phyloP scores from a whole-genome alignment of 1,140 invertebrate species.

The Portunus trituberculatus region DNA sequence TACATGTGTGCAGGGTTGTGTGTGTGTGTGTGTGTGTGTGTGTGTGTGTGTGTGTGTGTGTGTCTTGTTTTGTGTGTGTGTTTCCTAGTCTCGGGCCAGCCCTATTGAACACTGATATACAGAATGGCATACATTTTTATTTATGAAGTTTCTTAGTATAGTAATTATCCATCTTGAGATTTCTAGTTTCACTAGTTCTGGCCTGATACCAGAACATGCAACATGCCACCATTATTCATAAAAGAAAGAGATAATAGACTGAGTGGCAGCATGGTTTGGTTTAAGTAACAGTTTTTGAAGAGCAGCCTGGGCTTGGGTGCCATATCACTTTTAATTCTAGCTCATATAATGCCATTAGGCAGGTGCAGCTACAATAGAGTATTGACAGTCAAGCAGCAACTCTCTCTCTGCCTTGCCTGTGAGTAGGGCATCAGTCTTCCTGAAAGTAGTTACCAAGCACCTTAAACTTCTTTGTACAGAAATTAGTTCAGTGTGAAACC shows the following conservation, averaged over 20 bases:
- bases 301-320: constrained; percentile 70
- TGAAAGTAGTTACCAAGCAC: constrained; percentile 59
- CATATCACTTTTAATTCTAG: constrained; percentile 61
- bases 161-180: background rate
- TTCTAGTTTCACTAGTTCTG: constrained; percentile 4
- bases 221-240: constrained; percentile 40
- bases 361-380: constrained; percentile 63
- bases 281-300: constrained; percentile 47
- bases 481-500: constrained; percentile 48
- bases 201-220: constrained; percentile 51
- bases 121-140: background rate
- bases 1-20: too few species aligned
- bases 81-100: constrained; percentile 68
- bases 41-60: background rate
- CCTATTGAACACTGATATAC: constrained; percentile 21
- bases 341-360: constrained; percentile 56
- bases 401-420: constrained; percentile 29
- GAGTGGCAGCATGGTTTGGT: constrained; percentile 51
- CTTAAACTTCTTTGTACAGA: constrained; percentile 27
- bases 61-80: constrained; percentile 29
- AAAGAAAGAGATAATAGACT: background rate
- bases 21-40: background rate
- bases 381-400: constrained; percentile 52
- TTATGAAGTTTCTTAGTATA: background rate
- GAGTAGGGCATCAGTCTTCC: constrained; percentile 58